Evolutionary conservation across 1,140 invertebrate genomes (phyloP).

Genomic region (Manduca sexta): DNA sequence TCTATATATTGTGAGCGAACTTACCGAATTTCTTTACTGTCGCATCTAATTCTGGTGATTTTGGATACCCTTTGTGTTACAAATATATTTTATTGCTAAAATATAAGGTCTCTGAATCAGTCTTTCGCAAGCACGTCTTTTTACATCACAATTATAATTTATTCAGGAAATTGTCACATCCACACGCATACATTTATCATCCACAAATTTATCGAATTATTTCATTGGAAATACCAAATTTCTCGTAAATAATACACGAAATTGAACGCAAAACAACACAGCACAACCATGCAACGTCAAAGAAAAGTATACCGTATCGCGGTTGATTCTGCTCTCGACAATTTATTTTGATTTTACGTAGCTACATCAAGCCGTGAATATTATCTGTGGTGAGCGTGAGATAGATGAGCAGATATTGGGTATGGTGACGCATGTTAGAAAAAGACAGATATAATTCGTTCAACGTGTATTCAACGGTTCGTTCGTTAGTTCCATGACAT

Average conservation of each 20-base stretch:
- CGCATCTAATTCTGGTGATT: too few relatives aligned
- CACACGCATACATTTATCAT: too few relatives aligned
- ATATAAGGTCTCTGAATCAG: too few relatives aligned
- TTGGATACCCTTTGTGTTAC: too few relatives aligned
- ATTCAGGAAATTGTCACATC: too few relatives aligned
- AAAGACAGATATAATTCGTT: constrained; percentile 26
- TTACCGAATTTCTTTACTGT: too few relatives aligned
- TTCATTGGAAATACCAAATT: background rate
- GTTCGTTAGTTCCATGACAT: constrained; percentile 29
- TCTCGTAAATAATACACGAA: constrained; percentile 10
- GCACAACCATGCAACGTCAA: constrained; percentile 34
- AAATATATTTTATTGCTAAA: too few relatives aligned
- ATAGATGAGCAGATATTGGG: constrained; percentile 9
- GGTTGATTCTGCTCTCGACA: constrained; percentile 44
- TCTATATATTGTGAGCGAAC: too few relatives aligned
- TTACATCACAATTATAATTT: too few relatives aligned
- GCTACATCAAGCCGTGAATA: constrained; percentile 13
- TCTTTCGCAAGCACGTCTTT: too few relatives aligned
- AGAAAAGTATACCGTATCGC: constrained; percentile 46
- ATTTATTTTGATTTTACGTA: constrained; percentile 51
- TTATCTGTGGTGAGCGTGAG: constrained; percentile 24
- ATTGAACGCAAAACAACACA: constrained; percentile 32
- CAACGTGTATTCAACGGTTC: too few relatives aligned
- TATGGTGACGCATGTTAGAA: constrained; percentile 13
- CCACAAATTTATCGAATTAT: too few relatives aligned